Conservation (phyloP, 2,113 vertebrate genomes). For the Ginglymostoma cirratum region DNA sequence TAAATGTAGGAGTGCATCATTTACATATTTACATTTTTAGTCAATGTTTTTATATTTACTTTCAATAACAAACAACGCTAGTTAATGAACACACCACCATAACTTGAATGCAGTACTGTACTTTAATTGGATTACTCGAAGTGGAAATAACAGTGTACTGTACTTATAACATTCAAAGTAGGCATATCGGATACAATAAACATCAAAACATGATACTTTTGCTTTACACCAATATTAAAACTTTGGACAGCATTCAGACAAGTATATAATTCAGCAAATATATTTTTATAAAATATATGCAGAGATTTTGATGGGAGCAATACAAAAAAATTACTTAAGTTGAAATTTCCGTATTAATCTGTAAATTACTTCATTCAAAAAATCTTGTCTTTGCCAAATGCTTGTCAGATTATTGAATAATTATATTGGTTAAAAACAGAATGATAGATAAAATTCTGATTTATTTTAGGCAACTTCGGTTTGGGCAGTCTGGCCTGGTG, state of each 20-base stretch:
- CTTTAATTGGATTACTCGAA: constrained; percentile 29
- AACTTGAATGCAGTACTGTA: background rate
- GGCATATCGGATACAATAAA: constrained; percentile 7
- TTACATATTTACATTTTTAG: background rate
- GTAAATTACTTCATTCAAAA: constrained; percentile 16
- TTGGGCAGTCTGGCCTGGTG: background rate
- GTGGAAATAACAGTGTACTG: constrained; percentile 10
- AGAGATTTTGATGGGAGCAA: background rate
- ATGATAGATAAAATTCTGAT: background rate
- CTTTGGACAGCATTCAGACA: background rate
- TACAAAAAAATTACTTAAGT: background rate
- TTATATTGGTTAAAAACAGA: background rate
- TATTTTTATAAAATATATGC: background rate
- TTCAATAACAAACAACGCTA: background rate
- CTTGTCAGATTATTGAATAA: background rate
- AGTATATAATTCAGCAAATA: constrained; percentile 26
- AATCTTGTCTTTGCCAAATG: background rate
- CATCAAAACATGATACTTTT: constrained; percentile 22
- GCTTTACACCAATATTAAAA: constrained; percentile 8
- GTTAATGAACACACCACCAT: background rate
- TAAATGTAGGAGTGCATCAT: background rate
- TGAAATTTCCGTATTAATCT: background rate
- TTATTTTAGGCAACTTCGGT: background rate
- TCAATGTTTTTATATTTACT: background rate
- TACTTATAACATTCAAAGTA: constrained; percentile 2